Conservation (phyloP, 2,797 vertebrate species). For the Channallabes apus region DNA sequence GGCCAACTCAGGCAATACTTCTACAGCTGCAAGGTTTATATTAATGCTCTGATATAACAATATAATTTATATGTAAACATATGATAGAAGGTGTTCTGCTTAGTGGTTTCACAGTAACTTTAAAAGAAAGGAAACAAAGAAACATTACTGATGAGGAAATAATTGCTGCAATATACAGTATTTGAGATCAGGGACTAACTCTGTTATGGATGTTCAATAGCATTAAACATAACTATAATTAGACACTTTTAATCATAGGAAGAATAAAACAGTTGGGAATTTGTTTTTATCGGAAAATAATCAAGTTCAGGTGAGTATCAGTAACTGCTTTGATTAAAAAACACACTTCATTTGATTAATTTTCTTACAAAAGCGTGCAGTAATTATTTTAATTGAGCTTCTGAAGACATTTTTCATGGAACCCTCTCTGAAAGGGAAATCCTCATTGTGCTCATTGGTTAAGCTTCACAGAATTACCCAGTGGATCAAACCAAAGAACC, state of each 20-base stretch:
- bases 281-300: not conserved
- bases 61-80: not conserved
- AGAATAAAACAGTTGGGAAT: not conserved
- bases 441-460: not conserved
- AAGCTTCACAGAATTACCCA: not conserved
- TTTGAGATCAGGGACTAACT: not conserved
- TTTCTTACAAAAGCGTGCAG: not conserved
- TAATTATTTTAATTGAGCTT: not conserved
- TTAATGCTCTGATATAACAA: not conserved
- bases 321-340: not conserved
- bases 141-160: not conserved
- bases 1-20: not conserved
- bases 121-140: not conserved
- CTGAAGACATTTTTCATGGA: not conserved
- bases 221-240: not conserved
- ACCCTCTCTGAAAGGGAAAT: not conserved
- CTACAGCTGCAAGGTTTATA: not conserved
- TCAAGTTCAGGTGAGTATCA: not conserved
- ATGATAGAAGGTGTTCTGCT: not conserved
- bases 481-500: not conserved
- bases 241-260: not conserved
- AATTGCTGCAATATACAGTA: not conserved
- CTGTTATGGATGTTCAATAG: not conserved
- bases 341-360: not conserved
- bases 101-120: not conserved